phyloP scores from a whole-genome alignment of 2,113 vertebrate genomes.

The Climacteris rufus region DNA sequence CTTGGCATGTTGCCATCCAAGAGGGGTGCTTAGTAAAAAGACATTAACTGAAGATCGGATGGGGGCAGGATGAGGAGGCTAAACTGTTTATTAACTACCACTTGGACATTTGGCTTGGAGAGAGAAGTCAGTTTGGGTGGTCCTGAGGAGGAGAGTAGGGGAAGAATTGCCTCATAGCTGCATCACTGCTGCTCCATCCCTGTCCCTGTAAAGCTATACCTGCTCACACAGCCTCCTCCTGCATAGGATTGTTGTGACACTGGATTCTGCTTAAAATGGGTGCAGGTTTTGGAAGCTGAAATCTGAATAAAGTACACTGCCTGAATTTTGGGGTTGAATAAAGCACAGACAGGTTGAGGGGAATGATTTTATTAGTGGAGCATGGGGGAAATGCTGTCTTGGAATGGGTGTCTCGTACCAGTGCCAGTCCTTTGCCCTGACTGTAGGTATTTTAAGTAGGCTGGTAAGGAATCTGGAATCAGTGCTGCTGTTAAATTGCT shows the following conservation, averaged over 20 bases:
- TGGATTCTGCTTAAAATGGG: not conserved
- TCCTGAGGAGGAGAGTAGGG: not conserved
- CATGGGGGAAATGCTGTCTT: not conserved
- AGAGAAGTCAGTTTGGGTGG: not conserved
- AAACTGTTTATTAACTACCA: not conserved
- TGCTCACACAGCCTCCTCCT: not conserved
- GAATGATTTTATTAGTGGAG: not conserved
- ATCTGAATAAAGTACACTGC: not conserved
- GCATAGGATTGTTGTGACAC: not conserved
- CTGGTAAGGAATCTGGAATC: not conserved
- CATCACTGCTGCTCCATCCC: not conserved
- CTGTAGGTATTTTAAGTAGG: not conserved
- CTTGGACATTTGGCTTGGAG: not conserved
- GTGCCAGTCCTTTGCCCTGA: not conserved
- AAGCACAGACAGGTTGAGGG: not conserved
- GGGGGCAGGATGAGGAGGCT: not conserved
- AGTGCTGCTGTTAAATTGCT: not conserved
- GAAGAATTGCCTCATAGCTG: not conserved
- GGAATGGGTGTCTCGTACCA: accelerated
- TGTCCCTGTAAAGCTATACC: not conserved
- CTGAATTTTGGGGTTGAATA: not conserved
- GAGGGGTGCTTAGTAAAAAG: not conserved
- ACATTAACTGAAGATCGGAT: not conserved
- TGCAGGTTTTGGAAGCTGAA: not conserved
- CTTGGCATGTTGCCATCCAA: not conserved